Conservation (phyloP, 2,888 invertebrate genomes). For the Sinhomidia bicolor region DNA sequence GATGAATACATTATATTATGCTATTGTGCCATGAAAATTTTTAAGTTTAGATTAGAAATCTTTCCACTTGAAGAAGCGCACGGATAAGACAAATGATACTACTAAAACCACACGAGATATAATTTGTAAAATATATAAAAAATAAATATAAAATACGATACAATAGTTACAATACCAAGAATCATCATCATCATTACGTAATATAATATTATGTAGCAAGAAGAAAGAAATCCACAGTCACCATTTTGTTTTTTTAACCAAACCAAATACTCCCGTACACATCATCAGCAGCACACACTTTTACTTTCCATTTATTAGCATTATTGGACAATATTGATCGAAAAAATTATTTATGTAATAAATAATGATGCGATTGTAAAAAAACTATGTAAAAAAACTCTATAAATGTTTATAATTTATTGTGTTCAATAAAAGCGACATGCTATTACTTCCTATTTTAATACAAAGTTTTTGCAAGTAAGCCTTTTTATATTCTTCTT, state of each 20-base stretch:
- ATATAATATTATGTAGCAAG: too few relatives aligned
- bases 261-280: neutral
- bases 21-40: neutral
- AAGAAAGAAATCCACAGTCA: neutral
- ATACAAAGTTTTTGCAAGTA: neutral
- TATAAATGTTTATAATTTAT: slow-evolving; percentile 66
- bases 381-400: neutral
- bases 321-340: slow-evolving; percentile 59
- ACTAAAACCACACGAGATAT: too few relatives aligned
- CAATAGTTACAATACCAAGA: too few relatives aligned
- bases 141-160: too few relatives aligned
- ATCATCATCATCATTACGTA: too few relatives aligned
- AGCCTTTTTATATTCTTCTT: neutral
- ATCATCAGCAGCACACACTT: slow-evolving; percentile 3
- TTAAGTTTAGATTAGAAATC: neutral
- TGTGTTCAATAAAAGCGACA: slow-evolving; percentile 70
- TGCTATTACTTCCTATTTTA: slow-evolving; percentile 64
- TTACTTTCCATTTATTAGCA: slow-evolving; percentile 57
- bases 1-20: neutral
- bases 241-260: neutral
- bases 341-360: slow-evolving; percentile 56
- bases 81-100: neutral
- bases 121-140: too few relatives aligned
- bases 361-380: slow-evolving; percentile 59
- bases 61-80: neutral